phyloP scores from a whole-genome alignment of 2,888 invertebrate species.

The Cantharis flavilabris region DNA sequence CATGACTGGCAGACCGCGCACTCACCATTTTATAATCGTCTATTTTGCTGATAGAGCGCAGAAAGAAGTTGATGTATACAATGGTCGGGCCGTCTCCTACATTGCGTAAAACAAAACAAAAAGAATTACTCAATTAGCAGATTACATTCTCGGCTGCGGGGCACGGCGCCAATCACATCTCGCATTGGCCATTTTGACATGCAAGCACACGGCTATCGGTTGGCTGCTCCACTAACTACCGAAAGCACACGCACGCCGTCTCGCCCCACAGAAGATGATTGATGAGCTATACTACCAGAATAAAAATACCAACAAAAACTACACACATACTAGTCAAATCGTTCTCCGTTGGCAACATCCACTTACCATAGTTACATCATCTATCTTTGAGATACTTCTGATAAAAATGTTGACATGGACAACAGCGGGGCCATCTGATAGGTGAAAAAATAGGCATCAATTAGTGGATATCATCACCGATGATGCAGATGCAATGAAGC shows the following conservation, averaged over 20 bases:
- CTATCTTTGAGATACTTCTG: slow-evolving; percentile 98
- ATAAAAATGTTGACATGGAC: slow-evolving; percentile 98
- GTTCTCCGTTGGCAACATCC: slow-evolving; percentile 48
- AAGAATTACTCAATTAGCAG: slow-evolving; percentile 35
- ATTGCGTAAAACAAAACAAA: slow-evolving; percentile 57
- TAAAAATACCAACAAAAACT: slow-evolving; percentile 44
- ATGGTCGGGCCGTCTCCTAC: slow-evolving; percentile 83
- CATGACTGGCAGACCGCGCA: slow-evolving; percentile 58
- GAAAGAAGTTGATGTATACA: slow-evolving; percentile 93
- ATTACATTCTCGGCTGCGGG: slow-evolving; percentile 44
- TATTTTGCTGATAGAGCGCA: slow-evolving; percentile 98
- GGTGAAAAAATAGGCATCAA: slow-evolving; percentile 52
- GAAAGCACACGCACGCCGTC: slow-evolving; percentile 48
- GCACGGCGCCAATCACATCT: slow-evolving; percentile 54
- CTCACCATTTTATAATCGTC: slow-evolving; percentile 99
- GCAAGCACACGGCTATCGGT: slow-evolving; percentile 42
- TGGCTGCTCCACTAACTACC: slow-evolving; percentile 41
- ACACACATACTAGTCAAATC: slow-evolving; percentile 45
- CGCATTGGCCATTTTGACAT: slow-evolving; percentile 51
- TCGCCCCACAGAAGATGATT: slow-evolving; percentile 40
- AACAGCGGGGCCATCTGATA: slow-evolving; percentile 89
- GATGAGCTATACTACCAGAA: slow-evolving; percentile 33
- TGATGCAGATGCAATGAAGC: slow-evolving; percentile 46
- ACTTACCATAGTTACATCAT: slow-evolving; percentile 99
- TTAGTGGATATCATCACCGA: slow-evolving; percentile 46